These are phyloP conservation scores for Struthidea cinerea DNA, from an alignment of 2,113 vertebrate genomes.

Conservation along the genomic window DNA sequence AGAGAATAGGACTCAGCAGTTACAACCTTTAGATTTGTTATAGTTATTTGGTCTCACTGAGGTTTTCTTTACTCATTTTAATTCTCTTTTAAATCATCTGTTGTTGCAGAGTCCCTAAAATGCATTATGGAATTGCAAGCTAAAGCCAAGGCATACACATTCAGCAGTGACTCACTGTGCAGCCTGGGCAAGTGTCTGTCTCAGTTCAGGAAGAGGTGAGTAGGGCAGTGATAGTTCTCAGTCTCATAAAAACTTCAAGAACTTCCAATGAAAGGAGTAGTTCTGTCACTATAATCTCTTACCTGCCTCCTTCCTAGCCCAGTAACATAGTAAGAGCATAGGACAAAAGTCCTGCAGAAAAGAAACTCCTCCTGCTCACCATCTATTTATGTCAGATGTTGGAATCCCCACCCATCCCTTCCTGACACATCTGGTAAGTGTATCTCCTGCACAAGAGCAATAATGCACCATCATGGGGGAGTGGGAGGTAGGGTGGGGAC, in stretches of 20 bases:
- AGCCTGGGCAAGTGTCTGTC: neutral
- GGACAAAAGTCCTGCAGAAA: neutral
- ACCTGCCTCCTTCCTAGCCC: neutral
- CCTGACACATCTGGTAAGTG: neutral
- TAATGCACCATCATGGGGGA: neutral
- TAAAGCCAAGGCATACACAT: neutral
- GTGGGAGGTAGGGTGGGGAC: neutral
- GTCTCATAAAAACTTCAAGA: neutral
- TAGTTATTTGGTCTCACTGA: neutral
- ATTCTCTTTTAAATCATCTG: neutral
- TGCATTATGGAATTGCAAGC: neutral
- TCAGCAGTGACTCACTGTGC: neutral
- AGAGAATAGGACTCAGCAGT: neutral
- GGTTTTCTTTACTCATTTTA: neutral
- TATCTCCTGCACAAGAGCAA: neutral
- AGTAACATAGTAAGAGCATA: neutral
- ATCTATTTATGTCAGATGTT: neutral
- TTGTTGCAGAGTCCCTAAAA: neutral
- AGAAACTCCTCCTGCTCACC: neutral
- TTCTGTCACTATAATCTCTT: neutral
- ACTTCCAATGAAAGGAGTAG: neutral
- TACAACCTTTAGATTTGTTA: neutral
- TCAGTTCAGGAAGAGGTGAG: neutral
- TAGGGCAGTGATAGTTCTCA: neutral
- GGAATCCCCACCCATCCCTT: neutral